Conservation (phyloP, 2,113 vertebrate species). For the Pangasianodon hypophthalmus region DNA sequence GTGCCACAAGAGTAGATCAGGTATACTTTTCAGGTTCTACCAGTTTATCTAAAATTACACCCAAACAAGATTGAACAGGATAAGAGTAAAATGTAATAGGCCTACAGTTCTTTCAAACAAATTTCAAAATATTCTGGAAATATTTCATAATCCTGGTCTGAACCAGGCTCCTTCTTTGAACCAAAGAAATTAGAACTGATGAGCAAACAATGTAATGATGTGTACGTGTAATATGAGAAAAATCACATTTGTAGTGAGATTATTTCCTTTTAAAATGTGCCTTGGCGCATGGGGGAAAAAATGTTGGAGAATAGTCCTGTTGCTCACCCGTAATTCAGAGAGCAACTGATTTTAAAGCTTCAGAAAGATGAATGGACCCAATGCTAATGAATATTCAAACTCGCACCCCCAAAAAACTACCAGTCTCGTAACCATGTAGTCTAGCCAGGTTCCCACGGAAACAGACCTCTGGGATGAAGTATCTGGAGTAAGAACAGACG, state of each 20-base stretch:
- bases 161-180: neutral
- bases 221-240: too few species aligned
- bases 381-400: constrained; percentile 21
- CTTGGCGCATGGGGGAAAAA: neutral
- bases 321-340: neutral
- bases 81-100: neutral
- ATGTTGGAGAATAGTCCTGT: neutral
- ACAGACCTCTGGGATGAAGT: constrained; percentile 14
- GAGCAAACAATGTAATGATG: too few species aligned
- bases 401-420: neutral
- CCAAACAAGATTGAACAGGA: neutral
- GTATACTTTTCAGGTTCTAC: neutral
- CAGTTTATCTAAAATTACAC: neutral
- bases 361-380: neutral
- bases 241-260: neutral
- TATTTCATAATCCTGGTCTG: neutral
- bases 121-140: neutral
- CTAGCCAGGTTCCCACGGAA: constrained; percentile 62
- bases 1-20: neutral
- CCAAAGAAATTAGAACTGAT: neutral
- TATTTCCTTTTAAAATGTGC: neutral
- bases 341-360: neutral
- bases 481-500: constrained; percentile 37
- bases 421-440: neutral
- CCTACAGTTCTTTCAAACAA: neutral